Base-by-base conservation (phyloP, 2,888 invertebrate species). In the Halictus quadricinctus region DNA sequence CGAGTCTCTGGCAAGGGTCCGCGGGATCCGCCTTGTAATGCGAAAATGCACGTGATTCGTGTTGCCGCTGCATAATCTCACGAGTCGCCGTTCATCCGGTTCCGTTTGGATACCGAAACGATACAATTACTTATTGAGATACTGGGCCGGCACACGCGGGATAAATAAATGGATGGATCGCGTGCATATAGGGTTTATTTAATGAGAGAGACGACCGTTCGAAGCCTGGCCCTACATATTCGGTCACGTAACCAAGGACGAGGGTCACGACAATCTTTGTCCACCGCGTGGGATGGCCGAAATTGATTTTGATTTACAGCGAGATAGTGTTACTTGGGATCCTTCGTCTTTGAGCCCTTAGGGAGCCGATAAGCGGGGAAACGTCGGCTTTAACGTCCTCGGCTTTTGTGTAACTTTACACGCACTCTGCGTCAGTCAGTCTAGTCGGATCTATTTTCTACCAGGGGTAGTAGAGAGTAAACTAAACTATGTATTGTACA, bases 241-340 rank as follows among this genome's bases (percentile, higher is more conserved):
- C 88, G 88, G 91, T 93, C 92, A 92, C 91, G 92, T 92, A 92
- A 91, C 83, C 80, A 73, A 69, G 36, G 13, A 10, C 43, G n/a
- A 1, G 36, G 25, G 85, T 41, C 54, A 80, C 50, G 66, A 73
- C 43, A 64, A 88, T 80, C 75, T 60, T 80, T 73, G 87, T 86
- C 72, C 72, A 72, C 64, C 36, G 83, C 79, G 72, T 73, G 78
- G 80, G 80, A 74, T 73, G 81, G 85, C 89, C 85, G 88, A 92
- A 92, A 93, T 93, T 92, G 91, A 91, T 93, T 93, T 91, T 91
- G 84, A 86, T 79, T 88, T 72, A 87, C 48, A 58, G 50, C 15
- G 41, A n/a, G 58, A n/a, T 13, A 50, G 69, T 66, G 73, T 10
- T n/a, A 12, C n/a, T n/a, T 7, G 15, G 70, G 10, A 48, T 50